Evolutionary conservation across 2,888 invertebrate genomes (phyloP).

Genomic region (Drosophila putrida): DNA sequence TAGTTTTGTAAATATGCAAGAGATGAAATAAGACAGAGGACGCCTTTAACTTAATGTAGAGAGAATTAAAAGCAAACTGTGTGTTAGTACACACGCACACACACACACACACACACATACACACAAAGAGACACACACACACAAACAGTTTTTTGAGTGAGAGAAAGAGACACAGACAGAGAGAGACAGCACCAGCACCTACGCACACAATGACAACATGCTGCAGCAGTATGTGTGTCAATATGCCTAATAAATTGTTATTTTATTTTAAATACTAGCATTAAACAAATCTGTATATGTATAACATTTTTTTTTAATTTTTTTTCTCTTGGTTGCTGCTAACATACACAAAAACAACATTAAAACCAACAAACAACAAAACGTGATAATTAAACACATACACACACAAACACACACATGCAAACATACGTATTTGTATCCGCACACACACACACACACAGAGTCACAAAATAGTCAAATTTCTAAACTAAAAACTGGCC

Average conservation of each 20-base stretch:
- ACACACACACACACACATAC: constrained; percentile 10
- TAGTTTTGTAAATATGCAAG: constrained; percentile 62
- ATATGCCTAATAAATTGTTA: constrained; percentile 75
- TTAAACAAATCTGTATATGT: constrained; percentile 45
- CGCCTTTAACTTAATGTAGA: constrained; percentile 34
- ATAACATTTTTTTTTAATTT: constrained; percentile 17
- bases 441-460: constrained; percentile 43
- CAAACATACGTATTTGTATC: constrained; percentile 26
- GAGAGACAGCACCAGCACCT: constrained; percentile 15
- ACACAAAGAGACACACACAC: not conserved
- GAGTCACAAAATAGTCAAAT: constrained; percentile 76
- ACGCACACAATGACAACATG: constrained; percentile 34
- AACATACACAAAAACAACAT: constrained; percentile 40
- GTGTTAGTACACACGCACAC: constrained; percentile 44
- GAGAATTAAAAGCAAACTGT: constrained; percentile 37
- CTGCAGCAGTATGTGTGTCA: constrained; percentile 62
- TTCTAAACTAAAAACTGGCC: constrained; percentile 59
- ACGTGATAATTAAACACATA: constrained; percentile 67
- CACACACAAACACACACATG: constrained; percentile 30
- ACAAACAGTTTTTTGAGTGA: not conserved
- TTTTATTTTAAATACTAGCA: constrained; percentile 74
- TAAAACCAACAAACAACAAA: constrained; percentile 43
- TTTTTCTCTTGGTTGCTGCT: constrained; percentile 52
- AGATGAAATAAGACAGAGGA: constrained; percentile 36
- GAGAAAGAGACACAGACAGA: not conserved